Evolutionary conservation across 2,888 invertebrate genomes (phyloP), one percentile per base, ranked within the genome.

Genomic region (Monochamus alternatus): DNA sequence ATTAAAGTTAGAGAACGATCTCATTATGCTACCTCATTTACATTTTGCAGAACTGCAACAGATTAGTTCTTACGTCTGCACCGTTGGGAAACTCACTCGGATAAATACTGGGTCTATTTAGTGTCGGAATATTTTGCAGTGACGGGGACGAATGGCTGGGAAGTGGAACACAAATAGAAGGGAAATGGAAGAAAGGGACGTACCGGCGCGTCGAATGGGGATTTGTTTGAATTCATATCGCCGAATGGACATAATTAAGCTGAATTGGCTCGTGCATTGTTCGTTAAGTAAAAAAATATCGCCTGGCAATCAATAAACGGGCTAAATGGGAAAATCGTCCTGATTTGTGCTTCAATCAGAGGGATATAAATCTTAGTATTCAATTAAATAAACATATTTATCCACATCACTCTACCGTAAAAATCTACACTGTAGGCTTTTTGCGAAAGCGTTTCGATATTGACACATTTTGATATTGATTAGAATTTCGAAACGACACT

Each of bases 31-130:
- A 47, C 65, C 22, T 65, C 59, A 73, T 73, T 73, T 73, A 47
- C 73, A 73, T 73, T 73, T 73, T 59, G 65, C 65, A 58, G 65
- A 47, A 66, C 65, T 73, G 73, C 73, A 73, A 73, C 73, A 66
- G 66, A 73, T 73, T 66, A 72, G 63, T 14, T 12, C 59, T 32
- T 44, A 47, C 52, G 63, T 52, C 52, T 71, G 43, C 71, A 30
- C 14, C 12, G 62, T 8, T n/a, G 60, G 52, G 70, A 32, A 47
- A 52, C 69, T 43, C 47, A 22, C 52, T 63, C 38, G 59, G 38
- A 52, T 63, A 62, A 51, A 71, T 71, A 51, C 52, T 9, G 22
- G 52, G 51, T 71, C 71, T 71, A 71, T 71, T 71, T 71, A 71
- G 63, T 51, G 63, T 12, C 10, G 63, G 60, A 44, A 63, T 38